Percentiles rank a stretch among this genome's conserved stretches.
These are phyloP conservation scores for Paraescarpia echinospica DNA, from an alignment of 1,140 invertebrate species.

Conservation along the genomic window DNA sequence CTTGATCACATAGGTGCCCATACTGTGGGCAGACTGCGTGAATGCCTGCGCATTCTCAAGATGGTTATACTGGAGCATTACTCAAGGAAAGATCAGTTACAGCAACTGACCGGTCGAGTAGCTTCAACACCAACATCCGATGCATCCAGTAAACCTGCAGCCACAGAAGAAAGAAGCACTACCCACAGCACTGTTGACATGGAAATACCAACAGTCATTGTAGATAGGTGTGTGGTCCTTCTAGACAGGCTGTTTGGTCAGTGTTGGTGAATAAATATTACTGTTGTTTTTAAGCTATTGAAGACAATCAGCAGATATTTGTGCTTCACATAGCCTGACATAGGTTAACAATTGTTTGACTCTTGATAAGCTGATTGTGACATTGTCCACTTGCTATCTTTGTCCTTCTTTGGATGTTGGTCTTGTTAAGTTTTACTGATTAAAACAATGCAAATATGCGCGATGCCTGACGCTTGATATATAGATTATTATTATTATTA, in stretches of 20 bases:
- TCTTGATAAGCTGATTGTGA: neutral
- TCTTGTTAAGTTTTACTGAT: neutral
- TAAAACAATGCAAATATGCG: too few relatives aligned
- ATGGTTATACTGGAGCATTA: slow-evolving; percentile 34
- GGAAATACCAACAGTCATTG: slow-evolving; percentile 15
- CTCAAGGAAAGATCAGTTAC: slow-evolving; percentile 22
- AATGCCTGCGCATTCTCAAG: slow-evolving; percentile 50
- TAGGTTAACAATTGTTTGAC: neutral
- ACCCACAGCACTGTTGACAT: neutral
- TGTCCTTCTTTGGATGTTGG: neutral
- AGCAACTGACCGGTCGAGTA: neutral
- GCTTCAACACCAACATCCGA: neutral
- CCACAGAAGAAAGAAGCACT: neutral
- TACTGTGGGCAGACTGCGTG: slow-evolving; percentile 47
- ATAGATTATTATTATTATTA: too few relatives aligned
- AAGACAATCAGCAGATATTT: neutral
- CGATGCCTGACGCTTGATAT: too few relatives aligned
- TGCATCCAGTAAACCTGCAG: neutral
- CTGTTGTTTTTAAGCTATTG: neutral
- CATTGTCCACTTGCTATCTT: neutral
- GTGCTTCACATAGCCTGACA: too few relatives aligned
- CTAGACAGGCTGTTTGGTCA: neutral
- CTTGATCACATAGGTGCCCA: neutral
- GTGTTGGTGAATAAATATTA: neutral
- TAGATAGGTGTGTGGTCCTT: slow-evolving; percentile 16